Evolutionary conservation across 1,140 invertebrate genomes (phyloP).

Genomic region (Drosophila watanabei): DNA sequence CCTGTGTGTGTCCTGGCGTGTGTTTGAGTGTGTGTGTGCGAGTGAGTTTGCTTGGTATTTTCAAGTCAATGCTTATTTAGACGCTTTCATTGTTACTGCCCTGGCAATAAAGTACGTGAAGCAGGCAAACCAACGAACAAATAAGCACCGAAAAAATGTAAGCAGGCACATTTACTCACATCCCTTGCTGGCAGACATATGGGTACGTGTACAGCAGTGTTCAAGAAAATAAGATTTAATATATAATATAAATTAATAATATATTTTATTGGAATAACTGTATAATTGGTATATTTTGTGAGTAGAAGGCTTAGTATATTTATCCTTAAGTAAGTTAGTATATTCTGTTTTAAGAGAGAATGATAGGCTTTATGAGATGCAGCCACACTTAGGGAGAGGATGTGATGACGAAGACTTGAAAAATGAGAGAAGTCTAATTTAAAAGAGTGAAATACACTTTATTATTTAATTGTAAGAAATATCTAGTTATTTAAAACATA

Average conservation of each 20-base stretch:
- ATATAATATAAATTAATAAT: neutral
- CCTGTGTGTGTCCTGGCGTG: slow-evolving; percentile 36
- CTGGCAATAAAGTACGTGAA: slow-evolving; percentile 68
- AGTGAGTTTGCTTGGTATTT: slow-evolving; percentile 33
- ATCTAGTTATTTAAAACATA: no score
- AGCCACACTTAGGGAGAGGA: no score
- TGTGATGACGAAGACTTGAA: no score
- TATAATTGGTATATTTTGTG: no score
- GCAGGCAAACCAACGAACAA: slow-evolving; percentile 42
- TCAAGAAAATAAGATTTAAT: neutral
- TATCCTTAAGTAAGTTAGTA: no score
- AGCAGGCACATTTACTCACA: slow-evolving; percentile 27
- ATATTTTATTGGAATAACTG: no score
- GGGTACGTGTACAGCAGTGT: slow-evolving; percentile 8
- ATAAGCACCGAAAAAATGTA: slow-evolving; percentile 66
- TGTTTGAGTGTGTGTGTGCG: neutral
- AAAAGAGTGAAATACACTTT: no score
- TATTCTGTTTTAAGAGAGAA: no score
- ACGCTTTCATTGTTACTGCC: slow-evolving; percentile 68
- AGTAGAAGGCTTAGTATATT: no score
- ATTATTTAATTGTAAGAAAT: no score
- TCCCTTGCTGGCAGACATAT: slow-evolving; percentile 1
- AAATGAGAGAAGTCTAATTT: no score
- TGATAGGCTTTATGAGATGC: no score
- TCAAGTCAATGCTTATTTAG: slow-evolving; percentile 77